phyloP scores from a whole-genome alignment of 2,797 vertebrate species.

The Miichthys miiuy region DNA sequence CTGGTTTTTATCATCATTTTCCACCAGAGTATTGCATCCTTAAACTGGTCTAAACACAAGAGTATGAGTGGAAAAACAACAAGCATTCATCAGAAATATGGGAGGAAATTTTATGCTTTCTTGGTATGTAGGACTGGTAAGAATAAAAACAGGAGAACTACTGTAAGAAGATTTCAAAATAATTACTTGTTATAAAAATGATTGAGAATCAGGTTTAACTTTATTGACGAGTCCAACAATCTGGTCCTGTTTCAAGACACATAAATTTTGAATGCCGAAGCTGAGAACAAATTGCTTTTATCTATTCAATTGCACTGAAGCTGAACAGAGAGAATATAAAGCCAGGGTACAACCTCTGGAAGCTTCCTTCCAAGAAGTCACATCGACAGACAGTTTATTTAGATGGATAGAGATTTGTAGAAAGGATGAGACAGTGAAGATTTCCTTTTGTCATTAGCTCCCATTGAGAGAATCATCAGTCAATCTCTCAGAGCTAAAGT shows the following conservation, averaged over 20 bases:
- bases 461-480: neutral
- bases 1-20: neutral
- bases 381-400: neutral
- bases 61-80: conserved; percentile 26
- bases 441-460: neutral
- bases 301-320: neutral
- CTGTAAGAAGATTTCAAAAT: too few relatives aligned
- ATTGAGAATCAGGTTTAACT: neutral
- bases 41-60: neutral
- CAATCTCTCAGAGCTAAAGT: neutral
- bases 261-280: neutral
- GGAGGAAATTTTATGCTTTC: neutral
- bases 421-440: neutral
- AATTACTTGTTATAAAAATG: neutral
- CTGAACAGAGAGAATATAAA: neutral
- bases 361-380: neutral
- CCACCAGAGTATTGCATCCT: neutral
- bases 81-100: neutral
- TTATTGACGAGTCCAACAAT: neutral
- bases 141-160: neutral
- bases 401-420: neutral
- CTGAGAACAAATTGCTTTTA: neutral
- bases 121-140: neutral
- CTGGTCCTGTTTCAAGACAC: neutral
- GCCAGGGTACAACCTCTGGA: neutral